phyloP scores from a whole-genome alignment of 2,888 invertebrate species.

The Mactromeris polynyma region DNA sequence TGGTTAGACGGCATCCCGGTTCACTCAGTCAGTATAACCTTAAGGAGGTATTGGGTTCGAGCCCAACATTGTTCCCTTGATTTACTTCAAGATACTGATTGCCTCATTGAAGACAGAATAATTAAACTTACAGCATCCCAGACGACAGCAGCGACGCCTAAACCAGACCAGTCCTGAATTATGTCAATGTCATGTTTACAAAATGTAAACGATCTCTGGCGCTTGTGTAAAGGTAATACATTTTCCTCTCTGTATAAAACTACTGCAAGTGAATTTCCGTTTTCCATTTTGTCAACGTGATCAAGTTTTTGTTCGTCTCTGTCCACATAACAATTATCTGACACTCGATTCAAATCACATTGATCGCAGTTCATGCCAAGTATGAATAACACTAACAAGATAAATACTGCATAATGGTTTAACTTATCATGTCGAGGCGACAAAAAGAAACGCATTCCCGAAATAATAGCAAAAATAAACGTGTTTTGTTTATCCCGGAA shows the following conservation, averaged over 20 bases:
- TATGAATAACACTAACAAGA: neutral
- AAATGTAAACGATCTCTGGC: conserved; percentile 75
- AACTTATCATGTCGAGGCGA: neutral
- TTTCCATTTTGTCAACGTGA: neutral
- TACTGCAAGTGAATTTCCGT: conserved; percentile 63
- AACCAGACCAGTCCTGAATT: conserved; percentile 83
- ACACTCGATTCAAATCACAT: neutral
- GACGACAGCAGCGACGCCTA: conserved; percentile 86
- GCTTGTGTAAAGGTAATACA: conserved; percentile 74
- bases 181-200: conserved; percentile 78
- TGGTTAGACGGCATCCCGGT: too few species aligned
- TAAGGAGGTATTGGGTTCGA: too few species aligned
- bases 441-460: neutral
- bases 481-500: conserved; percentile 56
- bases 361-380: neutral
- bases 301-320: neutral
- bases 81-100: too few species aligned
- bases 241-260: conserved; percentile 76
- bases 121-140: conserved; percentile 86
- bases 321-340: neutral
- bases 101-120: neutral
- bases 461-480: neutral
- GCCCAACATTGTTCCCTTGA: too few species aligned
- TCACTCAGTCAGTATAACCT: too few species aligned
- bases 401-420: neutral